Conservation (phyloP, 2,113 vertebrate species). For the Opisthocomus hoazin region DNA sequence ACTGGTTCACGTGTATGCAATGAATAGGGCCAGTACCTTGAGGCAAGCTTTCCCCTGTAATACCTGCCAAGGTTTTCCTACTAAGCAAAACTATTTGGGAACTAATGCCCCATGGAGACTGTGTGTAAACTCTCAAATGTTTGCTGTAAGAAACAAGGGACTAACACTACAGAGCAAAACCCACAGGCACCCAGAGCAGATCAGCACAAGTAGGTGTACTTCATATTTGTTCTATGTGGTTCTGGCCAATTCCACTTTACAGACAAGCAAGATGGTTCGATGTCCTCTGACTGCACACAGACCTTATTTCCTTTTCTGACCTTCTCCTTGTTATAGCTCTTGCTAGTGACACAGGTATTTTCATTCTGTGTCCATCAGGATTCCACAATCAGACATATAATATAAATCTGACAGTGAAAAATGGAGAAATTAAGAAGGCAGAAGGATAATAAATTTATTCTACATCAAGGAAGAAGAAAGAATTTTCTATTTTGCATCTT, state of each 20-base stretch:
- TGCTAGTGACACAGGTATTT: background rate
- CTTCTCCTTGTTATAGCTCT: background rate
- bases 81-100: background rate
- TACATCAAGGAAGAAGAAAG: background rate
- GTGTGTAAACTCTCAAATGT: background rate
- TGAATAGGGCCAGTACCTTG: background rate
- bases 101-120: background rate
- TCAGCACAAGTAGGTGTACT: background rate
- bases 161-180: background rate
- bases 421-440: background rate
- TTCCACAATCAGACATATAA: background rate
- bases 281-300: fast-evolving
- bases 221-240: background rate
- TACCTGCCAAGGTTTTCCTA: background rate
- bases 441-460: background rate
- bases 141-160: background rate
- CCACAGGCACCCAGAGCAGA: background rate
- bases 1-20: fast-evolving
- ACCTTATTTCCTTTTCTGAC: background rate
- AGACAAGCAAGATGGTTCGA: background rate
- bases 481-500: background rate
- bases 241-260: background rate
- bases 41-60: background rate
- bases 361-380: background rate
- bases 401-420: background rate